Conservation (phyloP, 2,113 vertebrate species). For the Poeciliopsis retropinna region DNA sequence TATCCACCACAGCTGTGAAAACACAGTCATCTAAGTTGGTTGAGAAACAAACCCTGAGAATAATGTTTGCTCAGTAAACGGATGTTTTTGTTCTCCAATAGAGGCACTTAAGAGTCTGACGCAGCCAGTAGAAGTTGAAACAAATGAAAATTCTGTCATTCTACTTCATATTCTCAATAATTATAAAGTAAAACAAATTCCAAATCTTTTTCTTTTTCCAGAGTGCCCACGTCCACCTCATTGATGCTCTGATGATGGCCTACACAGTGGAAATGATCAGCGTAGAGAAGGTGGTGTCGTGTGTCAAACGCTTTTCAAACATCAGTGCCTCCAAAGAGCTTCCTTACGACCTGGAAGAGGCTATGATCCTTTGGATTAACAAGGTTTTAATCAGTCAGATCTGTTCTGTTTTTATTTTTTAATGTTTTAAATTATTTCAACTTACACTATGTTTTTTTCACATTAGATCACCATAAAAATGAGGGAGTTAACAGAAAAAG, state of each 20-base stretch:
- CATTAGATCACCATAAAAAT: conserved; percentile 94
- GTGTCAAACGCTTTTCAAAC: conserved; percentile 92
- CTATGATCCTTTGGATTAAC: conserved; percentile 98
- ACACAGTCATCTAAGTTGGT: conserved; percentile 12
- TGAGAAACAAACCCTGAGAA: not conserved
- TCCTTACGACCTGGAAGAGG: conserved; percentile 95
- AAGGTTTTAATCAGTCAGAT: conserved; percentile 80
- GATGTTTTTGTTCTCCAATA: not conserved
- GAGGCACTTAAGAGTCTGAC: not conserved
- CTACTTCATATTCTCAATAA: not conserved
- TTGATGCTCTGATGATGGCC: conserved; percentile 96
- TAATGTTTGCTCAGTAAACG: not conserved
- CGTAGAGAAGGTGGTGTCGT: conserved; percentile 94
- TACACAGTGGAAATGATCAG: conserved; percentile 97
- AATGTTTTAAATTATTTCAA: not conserved
- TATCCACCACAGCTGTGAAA: conserved; percentile 10
- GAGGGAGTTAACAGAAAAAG: conserved; percentile 92
- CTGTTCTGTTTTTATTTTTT: not conserved
- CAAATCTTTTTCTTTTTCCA: conserved; percentile 48
- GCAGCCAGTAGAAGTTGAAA: too few species aligned
- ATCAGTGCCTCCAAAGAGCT: conserved; percentile 95
- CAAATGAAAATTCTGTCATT: not conserved
- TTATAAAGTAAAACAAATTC: not conserved
- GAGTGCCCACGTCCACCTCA: conserved; percentile 95
- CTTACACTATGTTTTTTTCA: not conserved